Conservation (phyloP, 1,140 invertebrate genomes). For the Listronotus oregonensis region DNA sequence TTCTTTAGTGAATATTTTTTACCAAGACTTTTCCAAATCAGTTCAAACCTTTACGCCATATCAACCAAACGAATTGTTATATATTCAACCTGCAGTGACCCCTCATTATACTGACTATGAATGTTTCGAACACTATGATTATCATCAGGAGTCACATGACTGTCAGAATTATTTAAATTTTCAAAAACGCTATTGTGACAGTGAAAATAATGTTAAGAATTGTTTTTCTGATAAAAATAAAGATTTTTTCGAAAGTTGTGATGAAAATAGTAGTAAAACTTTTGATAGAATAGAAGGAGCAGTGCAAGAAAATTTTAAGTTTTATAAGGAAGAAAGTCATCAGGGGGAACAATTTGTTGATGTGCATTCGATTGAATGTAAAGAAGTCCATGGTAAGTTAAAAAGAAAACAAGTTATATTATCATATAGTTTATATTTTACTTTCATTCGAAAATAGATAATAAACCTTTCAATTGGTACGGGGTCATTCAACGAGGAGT, state of each 20-base stretch:
- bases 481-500: no score
- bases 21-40: constrained; percentile 8
- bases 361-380: constrained; percentile 5
- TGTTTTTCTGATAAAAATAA: no score
- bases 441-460: no score
- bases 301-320: no score
- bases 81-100: not conserved
- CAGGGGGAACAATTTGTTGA: constrained; percentile 6
- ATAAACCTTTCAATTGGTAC: no score
- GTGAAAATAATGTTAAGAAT: not conserved
- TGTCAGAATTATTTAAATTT: constrained; percentile 5
- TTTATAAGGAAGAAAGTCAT: not conserved
- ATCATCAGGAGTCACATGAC: not conserved
- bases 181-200: constrained; percentile 1
- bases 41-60: not conserved
- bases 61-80: constrained; percentile 1
- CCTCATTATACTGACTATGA: not conserved
- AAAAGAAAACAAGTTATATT: no score
- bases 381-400: no score
- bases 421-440: no score
- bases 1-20: constrained; percentile 5
- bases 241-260: not conserved
- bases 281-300: no score
- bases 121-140: not conserved
- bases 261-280: not conserved